These are phyloP conservation scores for Pollicipes pollicipes DNA, from an alignment of 1,140 invertebrate species.

Conservation along the genomic window DNA sequence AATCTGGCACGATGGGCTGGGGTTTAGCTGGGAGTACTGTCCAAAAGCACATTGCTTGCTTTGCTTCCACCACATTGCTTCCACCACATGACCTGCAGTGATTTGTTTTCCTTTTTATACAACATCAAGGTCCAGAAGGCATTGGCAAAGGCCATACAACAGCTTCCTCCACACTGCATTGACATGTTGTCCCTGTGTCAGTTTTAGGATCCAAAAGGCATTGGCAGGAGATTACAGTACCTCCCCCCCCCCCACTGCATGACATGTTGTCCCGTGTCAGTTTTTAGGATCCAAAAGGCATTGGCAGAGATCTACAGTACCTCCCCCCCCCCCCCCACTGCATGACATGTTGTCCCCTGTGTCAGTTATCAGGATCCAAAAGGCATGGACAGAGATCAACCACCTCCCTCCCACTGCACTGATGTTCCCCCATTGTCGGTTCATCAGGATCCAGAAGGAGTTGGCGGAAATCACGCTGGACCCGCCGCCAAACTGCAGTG, in stretches of 20 bases:
- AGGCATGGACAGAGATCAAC: background rate
- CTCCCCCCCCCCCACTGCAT: background rate
- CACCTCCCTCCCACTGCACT: background rate
- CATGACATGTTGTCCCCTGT: background rate
- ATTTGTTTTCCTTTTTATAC: too few relatives aligned
- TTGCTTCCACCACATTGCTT: too few relatives aligned
- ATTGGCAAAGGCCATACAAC: too few relatives aligned
- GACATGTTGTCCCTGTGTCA: constrained; percentile 6
- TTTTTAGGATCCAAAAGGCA: background rate
- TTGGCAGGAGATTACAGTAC: background rate
- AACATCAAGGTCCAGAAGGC: too few relatives aligned
- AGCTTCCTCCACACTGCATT: too few relatives aligned
- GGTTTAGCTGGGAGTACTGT: too few relatives aligned
- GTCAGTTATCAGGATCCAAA: background rate
- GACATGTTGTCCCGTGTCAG: background rate
- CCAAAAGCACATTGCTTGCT: too few relatives aligned
- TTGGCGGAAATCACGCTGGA: constrained; percentile 89
- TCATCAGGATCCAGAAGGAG: constrained; percentile 76
- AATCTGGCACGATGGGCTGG: too few relatives aligned
- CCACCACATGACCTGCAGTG: too few relatives aligned
- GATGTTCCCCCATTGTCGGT: background rate
- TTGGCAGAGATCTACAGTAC: background rate
- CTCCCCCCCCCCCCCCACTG: background rate
- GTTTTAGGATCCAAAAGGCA: constrained; percentile 6
- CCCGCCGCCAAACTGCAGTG: constrained; percentile 90